phyloP scores from a whole-genome alignment of 2,797 vertebrate genomes.

The Gambelia wislizenii region DNA sequence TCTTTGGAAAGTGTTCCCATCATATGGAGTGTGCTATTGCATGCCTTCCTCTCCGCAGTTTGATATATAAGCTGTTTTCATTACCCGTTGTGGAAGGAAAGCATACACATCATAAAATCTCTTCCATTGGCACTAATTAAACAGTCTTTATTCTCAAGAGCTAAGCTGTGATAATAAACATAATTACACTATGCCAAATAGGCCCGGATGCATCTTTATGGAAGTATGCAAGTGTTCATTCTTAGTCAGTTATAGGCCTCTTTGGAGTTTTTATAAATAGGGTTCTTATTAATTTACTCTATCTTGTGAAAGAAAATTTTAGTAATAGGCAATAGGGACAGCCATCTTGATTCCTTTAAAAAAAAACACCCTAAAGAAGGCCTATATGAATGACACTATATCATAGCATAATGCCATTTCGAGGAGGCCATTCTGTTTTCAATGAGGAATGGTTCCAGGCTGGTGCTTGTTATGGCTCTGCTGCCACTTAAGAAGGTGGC shows the following conservation, averaged over 20 bases:
- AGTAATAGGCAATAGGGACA: background rate
- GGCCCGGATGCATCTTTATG: constrained; percentile 20
- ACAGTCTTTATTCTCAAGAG: constrained; percentile 47
- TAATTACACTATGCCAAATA: constrained; percentile 31
- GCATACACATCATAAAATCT: background rate
- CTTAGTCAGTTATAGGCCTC: background rate
- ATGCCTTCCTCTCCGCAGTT: background rate
- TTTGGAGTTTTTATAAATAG: constrained; percentile 6
- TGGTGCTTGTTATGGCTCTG: background rate
- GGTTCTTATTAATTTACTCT: background rate
- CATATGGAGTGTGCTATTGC: background rate
- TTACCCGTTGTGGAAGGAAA: background rate
- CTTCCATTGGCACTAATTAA: constrained; percentile 36
- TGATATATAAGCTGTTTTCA: constrained; percentile 26
- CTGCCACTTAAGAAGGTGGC: background rate
- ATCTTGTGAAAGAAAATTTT: background rate
- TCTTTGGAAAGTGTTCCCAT: background rate
- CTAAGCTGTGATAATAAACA: constrained; percentile 46
- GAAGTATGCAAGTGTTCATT: background rate
- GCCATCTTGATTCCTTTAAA: background rate
- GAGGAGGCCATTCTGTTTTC: background rate
- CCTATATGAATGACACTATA: background rate
- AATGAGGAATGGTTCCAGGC: background rate
- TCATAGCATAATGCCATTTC: background rate
- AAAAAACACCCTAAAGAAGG: background rate